These are phyloP conservation scores for Argyresthia albistria DNA, from an alignment of 2,888 invertebrate genomes.

Conservation along the genomic window DNA sequence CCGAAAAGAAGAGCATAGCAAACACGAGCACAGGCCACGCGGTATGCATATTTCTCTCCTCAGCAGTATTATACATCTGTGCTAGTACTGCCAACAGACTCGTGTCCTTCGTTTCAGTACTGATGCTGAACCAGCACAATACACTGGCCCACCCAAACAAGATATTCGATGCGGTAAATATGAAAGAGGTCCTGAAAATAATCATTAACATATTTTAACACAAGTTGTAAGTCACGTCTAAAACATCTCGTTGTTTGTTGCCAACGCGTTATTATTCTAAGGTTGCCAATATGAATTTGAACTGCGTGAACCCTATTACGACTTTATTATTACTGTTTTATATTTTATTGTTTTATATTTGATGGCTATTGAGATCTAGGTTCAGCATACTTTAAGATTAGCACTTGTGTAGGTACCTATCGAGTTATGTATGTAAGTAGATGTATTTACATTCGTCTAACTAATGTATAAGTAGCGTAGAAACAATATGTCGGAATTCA, in stretches of 20 bases:
- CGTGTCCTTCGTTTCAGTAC: conserved; percentile 23
- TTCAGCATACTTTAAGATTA: no score
- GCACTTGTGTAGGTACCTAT: no score
- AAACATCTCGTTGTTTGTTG: not conserved
- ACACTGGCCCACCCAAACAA: conserved; percentile 35
- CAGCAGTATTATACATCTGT: conserved; percentile 30
- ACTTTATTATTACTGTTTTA: no score
- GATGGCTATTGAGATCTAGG: not conserved
- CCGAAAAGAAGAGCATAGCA: conserved; percentile 35
- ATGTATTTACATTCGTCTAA: not conserved
- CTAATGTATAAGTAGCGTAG: not conserved
- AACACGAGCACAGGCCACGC: conserved; percentile 39
- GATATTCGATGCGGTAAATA: conserved; percentile 30
- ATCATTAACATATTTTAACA: not conserved
- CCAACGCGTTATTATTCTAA: no score
- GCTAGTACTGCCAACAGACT: conserved; percentile 32
- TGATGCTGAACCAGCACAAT: conserved; percentile 43
- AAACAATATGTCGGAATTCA: no score
- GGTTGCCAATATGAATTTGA: no score
- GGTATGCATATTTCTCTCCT: conserved; percentile 16
- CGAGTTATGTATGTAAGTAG: no score
- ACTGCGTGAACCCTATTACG: no score
- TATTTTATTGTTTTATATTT: no score
- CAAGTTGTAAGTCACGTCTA: not conserved
- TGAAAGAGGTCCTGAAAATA: conserved; percentile 36